A percentile compares a stretch with the other conserved stretches of the same genome.
Conservation (phyloP, 2,113 vertebrate genomes). For the Galemys pyrenaicus region DNA sequence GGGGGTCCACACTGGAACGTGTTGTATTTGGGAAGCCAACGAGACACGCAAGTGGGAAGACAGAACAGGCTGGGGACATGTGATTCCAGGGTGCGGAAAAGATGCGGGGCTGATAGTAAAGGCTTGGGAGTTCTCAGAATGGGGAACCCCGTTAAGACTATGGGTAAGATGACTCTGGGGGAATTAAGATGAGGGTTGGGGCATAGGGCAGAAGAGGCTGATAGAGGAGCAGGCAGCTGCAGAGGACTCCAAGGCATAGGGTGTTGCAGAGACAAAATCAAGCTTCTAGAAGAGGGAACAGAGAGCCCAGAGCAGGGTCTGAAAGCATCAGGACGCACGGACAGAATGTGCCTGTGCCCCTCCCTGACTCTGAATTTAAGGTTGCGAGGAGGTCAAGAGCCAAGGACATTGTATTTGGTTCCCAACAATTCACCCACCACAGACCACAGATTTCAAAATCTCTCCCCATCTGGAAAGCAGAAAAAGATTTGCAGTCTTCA, state of each 20-base stretch:
- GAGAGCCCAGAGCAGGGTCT: background rate
- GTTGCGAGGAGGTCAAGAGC: background rate
- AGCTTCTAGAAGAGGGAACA: background rate
- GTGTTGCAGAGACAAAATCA: background rate
- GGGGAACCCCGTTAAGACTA: background rate
- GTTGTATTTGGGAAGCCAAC: background rate
- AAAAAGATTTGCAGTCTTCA: constrained; percentile 79
- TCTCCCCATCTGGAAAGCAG: constrained; percentile 78
- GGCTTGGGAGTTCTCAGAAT: background rate
- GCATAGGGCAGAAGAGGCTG: too few relatives aligned
- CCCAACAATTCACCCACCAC: constrained; percentile 59
- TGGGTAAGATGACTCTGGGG: background rate
- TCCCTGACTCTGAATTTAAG: background rate
- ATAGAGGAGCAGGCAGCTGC: fast-evolving
- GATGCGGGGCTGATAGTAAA: background rate
- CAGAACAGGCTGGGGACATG: fast-evolving
- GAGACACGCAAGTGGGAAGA: background rate
- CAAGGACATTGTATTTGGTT: constrained; percentile 34
- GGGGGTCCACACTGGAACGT: fast-evolving
- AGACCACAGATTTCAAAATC: constrained; percentile 67
- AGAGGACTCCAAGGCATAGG: too few relatives aligned
- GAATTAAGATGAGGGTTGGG: background rate
- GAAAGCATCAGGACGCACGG: fast-evolving
- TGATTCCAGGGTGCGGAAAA: background rate
- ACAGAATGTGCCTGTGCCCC: background rate